A percentile compares a stretch with the other conserved stretches of the same genome.
Conservation (phyloP, 2,113 vertebrate genomes). For the Tachysurus vachellii region DNA sequence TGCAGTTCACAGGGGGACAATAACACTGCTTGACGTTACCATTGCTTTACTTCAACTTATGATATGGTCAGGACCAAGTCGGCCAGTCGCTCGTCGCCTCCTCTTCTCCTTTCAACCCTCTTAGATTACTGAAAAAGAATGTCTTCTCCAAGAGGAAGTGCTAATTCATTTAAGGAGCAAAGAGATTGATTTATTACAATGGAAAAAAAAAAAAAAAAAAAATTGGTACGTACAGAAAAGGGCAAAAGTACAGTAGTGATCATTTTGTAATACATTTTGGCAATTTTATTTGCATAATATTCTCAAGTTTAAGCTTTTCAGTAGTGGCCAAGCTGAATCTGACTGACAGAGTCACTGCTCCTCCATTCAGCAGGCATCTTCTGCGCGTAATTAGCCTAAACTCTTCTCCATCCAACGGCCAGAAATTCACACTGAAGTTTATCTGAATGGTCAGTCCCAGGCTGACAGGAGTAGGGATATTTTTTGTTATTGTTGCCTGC, state of each 20-base stretch:
- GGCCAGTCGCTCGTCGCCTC: background rate
- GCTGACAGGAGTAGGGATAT: conserved; percentile 33
- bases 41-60: conserved; percentile 11
- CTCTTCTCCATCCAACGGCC: conserved; percentile 2
- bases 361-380: background rate
- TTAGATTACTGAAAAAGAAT: background rate
- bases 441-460: conserved; percentile 36
- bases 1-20: background rate
- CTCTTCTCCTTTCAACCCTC: background rate
- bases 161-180: conserved; percentile 32
- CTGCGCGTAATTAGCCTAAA: background rate
- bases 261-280: conserved; percentile 28
- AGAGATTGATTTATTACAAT: conserved; percentile 50
- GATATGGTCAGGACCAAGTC: conserved; percentile 12
- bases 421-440: conserved; percentile 30
- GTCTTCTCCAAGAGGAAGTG: conserved; percentile 30
- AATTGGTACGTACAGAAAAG: conserved; percentile 41
- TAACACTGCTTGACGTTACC: background rate
- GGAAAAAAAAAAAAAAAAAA: conserved; percentile 37
- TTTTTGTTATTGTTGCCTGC: background rate
- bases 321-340: conserved; percentile 24
- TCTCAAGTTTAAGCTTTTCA: conserved; percentile 34
- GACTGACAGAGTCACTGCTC: conserved; percentile 2
- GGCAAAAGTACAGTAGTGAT: conserved; percentile 40
- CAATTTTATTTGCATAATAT: background rate